Percentiles rank a stretch among this genome's conserved stretches.
Evolutionary conservation across 2,113 vertebrate genomes (phyloP).

Genomic region (Athene noctua): DNA sequence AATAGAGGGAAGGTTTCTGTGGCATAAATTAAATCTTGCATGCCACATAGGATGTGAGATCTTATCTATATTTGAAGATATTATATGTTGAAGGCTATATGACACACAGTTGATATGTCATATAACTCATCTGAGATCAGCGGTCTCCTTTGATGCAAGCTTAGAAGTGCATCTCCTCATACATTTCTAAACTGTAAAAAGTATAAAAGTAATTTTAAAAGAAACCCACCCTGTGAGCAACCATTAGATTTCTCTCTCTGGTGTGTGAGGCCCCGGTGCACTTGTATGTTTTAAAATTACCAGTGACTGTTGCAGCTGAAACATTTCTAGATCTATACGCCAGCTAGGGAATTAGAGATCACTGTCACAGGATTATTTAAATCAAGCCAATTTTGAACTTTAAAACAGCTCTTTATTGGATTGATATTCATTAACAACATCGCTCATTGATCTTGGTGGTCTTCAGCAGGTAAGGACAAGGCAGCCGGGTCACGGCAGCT

Average conservation of each 20-base stretch:
- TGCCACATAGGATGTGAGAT: neutral
- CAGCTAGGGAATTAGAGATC: neutral
- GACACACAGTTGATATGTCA: neutral
- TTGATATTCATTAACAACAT: neutral
- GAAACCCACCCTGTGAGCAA: neutral
- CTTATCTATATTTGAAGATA: neutral
- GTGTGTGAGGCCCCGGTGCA: neutral
- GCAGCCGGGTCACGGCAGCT: fast-evolving
- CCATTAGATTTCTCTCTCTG: neutral
- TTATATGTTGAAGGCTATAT: neutral
- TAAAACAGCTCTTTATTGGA: neutral
- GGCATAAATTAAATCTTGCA: neutral
- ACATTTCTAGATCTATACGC: neutral
- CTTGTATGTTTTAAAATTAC: neutral
- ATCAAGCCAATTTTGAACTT: neutral
- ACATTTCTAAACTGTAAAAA: neutral
- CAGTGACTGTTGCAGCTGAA: neutral
- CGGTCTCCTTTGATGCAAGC: neutral
- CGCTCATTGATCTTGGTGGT: neutral
- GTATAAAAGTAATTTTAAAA: neutral
- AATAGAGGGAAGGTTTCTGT: neutral
- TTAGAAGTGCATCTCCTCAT: neutral
- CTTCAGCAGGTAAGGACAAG: neutral
- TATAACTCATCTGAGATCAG: neutral
- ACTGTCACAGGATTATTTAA: neutral